Percentiles rank a stretch among this genome's conserved stretches.
Conservation (phyloP, 2,113 vertebrate genomes). For the Parus major region DNA sequence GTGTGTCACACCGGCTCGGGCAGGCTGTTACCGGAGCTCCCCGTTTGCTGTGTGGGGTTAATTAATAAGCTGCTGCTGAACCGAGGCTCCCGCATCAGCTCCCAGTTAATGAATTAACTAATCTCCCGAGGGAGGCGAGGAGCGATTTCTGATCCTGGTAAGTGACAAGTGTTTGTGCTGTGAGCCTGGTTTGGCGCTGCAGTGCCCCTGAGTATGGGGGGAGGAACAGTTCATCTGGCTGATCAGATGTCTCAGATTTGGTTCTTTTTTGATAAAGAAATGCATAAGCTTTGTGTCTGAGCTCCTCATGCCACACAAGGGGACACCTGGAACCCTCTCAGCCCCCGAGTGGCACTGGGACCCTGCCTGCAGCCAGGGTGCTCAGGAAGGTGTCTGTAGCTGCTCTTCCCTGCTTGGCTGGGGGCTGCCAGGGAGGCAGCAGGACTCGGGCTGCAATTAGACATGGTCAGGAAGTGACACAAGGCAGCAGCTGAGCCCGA, state of each 20-base stretch:
- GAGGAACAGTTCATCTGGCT: not conserved
- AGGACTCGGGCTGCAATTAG: not conserved
- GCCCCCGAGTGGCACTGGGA: not conserved
- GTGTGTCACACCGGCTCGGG: not conserved
- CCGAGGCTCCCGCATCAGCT: not conserved
- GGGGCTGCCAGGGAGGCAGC: too few relatives aligned
- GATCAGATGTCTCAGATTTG: not conserved
- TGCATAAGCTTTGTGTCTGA: not conserved
- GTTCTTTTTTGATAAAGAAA: not conserved
- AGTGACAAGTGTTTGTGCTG: not conserved
- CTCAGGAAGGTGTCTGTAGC: not conserved
- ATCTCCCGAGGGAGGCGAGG: not conserved
- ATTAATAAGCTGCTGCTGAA: not conserved
- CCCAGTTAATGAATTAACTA: not conserved
- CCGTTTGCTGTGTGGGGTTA: not conserved
- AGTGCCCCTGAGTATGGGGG: not conserved
- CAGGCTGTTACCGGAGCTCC: not conserved
- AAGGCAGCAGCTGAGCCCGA: rapidly evolving
- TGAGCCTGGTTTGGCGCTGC: not conserved
- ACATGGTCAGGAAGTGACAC: rapidly evolving
- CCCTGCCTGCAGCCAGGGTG: not conserved
- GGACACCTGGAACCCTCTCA: not conserved
- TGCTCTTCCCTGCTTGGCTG: not conserved
- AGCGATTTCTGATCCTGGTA: not conserved
- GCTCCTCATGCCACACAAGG: not conserved